phyloP scores from a whole-genome alignment of 1,140 invertebrate genomes.

The Apis mellifera region Amel_HAv3.1 CM009938.2:6352501-6353000 shows the following conservation, averaged over 20 bases:
- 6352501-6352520: not conserved
- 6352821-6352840: too few species aligned
- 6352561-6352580: not conserved
- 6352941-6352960: too few species aligned
- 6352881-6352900: too few species aligned
- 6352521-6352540: not conserved
- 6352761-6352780: too few species aligned
- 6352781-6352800: not conserved
- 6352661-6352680: not conserved
- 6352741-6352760: too few species aligned
- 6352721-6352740: too few species aligned
- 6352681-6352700: too few species aligned
- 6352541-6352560: not conserved
- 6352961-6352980: too few species aligned
- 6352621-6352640: not conserved
- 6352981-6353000: not conserved
- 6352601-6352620: not conserved
- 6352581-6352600: not conserved
- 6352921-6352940: not conserved
- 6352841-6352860: too few species aligned
- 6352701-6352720: too few species aligned
- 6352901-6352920: too few species aligned
- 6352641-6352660: constrained; percentile 8
- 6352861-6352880: not conserved
- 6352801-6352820: not conserved